phyloP scores from a whole-genome alignment of 1,140 invertebrate genomes.

The Bombus cullumanus region DNA sequence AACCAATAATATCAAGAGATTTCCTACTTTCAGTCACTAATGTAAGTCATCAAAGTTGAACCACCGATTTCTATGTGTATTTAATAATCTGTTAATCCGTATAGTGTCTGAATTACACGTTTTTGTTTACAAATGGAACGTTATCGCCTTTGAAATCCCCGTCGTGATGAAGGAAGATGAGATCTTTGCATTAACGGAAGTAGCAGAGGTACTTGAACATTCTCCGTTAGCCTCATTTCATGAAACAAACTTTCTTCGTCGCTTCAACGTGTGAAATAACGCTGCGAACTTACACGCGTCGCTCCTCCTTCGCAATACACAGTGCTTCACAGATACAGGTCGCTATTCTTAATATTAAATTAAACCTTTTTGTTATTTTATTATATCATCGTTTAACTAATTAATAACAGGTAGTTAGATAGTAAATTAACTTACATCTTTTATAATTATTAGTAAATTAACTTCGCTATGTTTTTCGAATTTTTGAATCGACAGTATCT shows the following conservation, averaged over 20 bases:
- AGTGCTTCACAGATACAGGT: background rate
- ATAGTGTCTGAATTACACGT: background rate
- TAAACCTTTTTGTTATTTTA: background rate
- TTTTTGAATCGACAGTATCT: too few relatives aligned
- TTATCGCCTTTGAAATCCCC: background rate
- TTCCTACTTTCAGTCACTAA: background rate
- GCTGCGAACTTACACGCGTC: background rate
- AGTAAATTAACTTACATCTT: too few relatives aligned
- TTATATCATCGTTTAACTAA: background rate
- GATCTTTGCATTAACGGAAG: constrained; percentile 2
- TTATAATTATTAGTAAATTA: too few relatives aligned
- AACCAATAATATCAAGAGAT: background rate
- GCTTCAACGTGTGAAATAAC: constrained; percentile 15
- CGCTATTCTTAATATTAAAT: background rate
- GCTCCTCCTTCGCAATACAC: background rate
- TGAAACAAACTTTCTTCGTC: constrained; percentile 15
- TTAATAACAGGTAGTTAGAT: background rate
- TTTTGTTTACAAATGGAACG: constrained; percentile 7
- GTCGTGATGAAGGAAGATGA: background rate
- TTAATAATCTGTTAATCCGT: background rate
- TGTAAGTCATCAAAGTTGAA: background rate
- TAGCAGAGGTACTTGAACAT: background rate
- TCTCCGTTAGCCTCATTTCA: background rate
- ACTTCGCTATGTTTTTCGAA: too few relatives aligned
- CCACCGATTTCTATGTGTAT: background rate